Evolutionary conservation across 2,888 invertebrate genomes (phyloP), one percentile per base, ranked within the genome.

Genomic region (Rotaria socialis): DNA sequence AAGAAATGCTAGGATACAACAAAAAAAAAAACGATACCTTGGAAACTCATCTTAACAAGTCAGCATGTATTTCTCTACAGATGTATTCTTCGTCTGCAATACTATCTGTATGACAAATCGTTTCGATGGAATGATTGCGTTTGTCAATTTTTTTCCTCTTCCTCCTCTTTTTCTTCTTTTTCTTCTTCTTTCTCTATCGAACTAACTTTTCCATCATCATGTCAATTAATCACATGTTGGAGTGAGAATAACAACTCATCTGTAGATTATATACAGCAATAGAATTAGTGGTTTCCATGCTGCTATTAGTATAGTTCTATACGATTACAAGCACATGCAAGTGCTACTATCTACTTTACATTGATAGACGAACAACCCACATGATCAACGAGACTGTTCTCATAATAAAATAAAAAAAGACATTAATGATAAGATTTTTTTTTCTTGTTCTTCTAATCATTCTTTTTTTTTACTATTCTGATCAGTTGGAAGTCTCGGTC

Each of bases 221-320:
- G 67, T 67, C 67, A 67, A 67, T 67, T 67, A 67, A 67, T 67
- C 67, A 67, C 67, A 67, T 67, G 67, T 67, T 67, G 35, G 16
- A 67, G 67, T 67, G 67, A 35, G 67, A 67, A 67, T 35, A 67
- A 35, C 67, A 6, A 67, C 67, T 35, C 67, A 27, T 14, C 35
- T 35, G 35, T 35, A 35, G 35, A 35, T 35, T 67, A 67, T 35
- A 35, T 41, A 41, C 14, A 35, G 67, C 67, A 0, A 67, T 67
- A 35, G 35, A 67, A 67, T 67, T 67, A 67, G 67, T 67, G 35
- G 35, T 67, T 67, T 19, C 67, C 67, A 67, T 67, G 67, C 67
- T 67, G 35, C 16, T 67, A 41, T 41, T 35, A 67, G 35, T 67
- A 67, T 35, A 67, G 67, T 35, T 67, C 67, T 35, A 35, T 67